Conservation (phyloP, 2,113 vertebrate species). For the Eonycteris spelaea region DNA sequence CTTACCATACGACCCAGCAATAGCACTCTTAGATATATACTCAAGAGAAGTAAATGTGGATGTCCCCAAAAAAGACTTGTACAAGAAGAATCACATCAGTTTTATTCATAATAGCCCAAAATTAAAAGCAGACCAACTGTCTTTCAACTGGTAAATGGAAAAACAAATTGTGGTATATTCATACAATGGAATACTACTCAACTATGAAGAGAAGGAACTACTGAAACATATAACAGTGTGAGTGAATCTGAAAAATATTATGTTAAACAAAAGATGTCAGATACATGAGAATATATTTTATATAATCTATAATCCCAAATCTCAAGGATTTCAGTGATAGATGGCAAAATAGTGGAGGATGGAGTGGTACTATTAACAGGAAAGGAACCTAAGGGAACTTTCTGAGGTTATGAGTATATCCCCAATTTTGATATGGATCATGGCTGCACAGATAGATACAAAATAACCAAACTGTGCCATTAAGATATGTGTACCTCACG, state of each 20-base stretch:
- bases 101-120: not conserved
- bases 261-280: not conserved
- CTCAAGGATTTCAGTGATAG: not conserved
- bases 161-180: not conserved
- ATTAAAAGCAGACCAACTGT: not conserved
- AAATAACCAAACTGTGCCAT: not conserved
- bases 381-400: not conserved
- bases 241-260: not conserved
- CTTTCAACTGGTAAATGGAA: not conserved
- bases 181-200: not conserved
- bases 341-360: not conserved
- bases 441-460: not conserved
- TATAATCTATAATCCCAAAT: not conserved
- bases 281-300: not conserved
- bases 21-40: not conserved
- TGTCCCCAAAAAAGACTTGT: not conserved
- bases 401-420: not conserved
- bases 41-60: not conserved
- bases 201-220: not conserved
- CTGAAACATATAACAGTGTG: not conserved
- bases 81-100: not conserved
- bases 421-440: not conserved
- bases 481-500: not conserved
- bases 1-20: not conserved
- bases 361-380: not conserved